Percentiles rank a stretch among this genome's conserved stretches.
These are phyloP conservation scores for Bombus affinis DNA, from an alignment of 1,140 invertebrate species.

Conservation along the genomic window DNA sequence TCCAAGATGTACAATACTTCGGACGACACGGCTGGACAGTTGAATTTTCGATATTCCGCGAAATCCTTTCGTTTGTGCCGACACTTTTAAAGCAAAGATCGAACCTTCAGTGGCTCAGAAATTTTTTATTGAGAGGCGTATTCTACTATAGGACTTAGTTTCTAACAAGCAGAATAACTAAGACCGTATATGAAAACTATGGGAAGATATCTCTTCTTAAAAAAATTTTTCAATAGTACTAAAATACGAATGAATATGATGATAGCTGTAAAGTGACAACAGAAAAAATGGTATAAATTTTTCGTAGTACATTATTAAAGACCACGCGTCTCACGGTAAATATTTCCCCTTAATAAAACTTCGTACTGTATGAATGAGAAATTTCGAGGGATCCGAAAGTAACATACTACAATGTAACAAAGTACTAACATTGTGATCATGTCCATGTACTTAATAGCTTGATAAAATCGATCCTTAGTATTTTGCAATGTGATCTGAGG, in stretches of 20 bases:
- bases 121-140: background rate
- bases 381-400: no score
- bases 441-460: constrained; percentile 35
- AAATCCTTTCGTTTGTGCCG: background rate
- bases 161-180: background rate
- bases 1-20: constrained; percentile 67
- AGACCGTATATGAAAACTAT: background rate
- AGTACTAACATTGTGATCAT: background rate
- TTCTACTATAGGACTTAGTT: background rate
- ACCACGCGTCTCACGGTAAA: no score
- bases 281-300: no score
- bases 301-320: no score
- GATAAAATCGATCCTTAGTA: constrained; percentile 1
- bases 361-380: no score
- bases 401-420: background rate
- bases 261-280: no score
- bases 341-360: no score
- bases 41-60: constrained; percentile 20
- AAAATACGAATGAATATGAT: no score
- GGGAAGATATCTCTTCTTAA: background rate
- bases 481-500: background rate
- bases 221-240: no score
- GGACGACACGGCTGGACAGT: constrained; percentile 53
- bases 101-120: background rate
- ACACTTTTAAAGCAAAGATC: background rate